These are phyloP conservation scores for Luidia sarsii DNA, from an alignment of 53 echinoderm and acorn worm species.

Conservation along the genomic window DNA sequence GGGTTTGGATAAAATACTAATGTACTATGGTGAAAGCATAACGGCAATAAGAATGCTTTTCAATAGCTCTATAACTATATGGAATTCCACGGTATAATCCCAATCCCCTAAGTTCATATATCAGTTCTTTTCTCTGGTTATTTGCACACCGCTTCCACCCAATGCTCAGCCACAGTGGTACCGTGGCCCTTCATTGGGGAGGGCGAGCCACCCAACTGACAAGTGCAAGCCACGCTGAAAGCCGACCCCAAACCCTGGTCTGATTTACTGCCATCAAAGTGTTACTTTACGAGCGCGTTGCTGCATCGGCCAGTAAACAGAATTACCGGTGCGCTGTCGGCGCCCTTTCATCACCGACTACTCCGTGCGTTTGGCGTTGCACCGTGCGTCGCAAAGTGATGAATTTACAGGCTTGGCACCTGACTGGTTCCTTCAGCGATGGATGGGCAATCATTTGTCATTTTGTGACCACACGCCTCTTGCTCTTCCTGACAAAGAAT, in stretches of 20 bases:
- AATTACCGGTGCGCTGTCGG: conserved; percentile 55
- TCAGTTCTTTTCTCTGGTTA: no score
- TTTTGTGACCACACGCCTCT: neutral
- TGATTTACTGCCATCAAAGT: conserved; percentile 47
- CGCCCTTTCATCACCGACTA: conserved; percentile 36
- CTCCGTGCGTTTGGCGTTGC: conserved; percentile 42
- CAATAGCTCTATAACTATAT: no score
- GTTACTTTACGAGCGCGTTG: conserved; percentile 57
- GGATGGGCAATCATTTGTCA: conserved; percentile 29
- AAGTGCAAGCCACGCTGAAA: no score
- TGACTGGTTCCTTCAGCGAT: conserved; percentile 13
- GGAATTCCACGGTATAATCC: no score
- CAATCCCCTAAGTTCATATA: no score
- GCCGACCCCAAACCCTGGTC: conserved; percentile 22
- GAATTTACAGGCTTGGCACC: conserved; percentile 46
- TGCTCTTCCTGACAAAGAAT: neutral
- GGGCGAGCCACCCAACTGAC: no score
- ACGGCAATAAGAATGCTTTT: no score
- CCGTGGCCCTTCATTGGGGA: no score
- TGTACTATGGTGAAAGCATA: no score
- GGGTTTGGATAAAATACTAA: no score
- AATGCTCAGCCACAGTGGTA: no score
- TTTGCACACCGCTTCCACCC: no score
- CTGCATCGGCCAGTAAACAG: conserved; percentile 55
- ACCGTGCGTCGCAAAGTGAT: conserved; percentile 28